Percentiles rank a stretch among this genome's conserved stretches.
phyloP scores from a whole-genome alignment of 2,113 vertebrate species.

The Petaurus breviceps region DNA sequence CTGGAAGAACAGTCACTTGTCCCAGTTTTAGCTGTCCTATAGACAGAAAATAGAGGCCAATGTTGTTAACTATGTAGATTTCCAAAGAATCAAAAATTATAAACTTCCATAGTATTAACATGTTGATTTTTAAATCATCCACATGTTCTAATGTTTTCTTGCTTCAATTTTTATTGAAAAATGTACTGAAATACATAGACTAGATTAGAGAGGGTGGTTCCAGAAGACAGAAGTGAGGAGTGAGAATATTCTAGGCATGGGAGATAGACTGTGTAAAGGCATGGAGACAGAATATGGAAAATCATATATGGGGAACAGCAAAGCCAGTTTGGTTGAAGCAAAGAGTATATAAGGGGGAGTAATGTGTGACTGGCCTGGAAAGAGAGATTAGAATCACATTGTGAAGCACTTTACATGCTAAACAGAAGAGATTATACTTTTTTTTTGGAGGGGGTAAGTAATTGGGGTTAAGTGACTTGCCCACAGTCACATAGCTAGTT shows the following conservation, averaged over 20 bases:
- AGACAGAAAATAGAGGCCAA: not conserved
- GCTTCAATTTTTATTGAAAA: not conserved
- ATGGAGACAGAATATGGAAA: not conserved
- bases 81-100: not conserved
- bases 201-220: not conserved
- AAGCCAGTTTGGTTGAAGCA: not conserved
- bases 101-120: not conserved
- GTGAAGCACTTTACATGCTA: not conserved
- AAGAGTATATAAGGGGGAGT: not conserved
- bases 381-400: not conserved
- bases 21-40: not conserved
- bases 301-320: not conserved
- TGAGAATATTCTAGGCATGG: not conserved
- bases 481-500: too few species aligned
- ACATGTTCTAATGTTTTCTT: not conserved
- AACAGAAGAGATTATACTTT: not conserved
- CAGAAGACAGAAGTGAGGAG: not conserved
- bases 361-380: not conserved
- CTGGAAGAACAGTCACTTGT: not conserved
- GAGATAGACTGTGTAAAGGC: not conserved
- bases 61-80: not conserved
- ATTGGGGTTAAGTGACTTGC: too few species aligned
- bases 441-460: not conserved
- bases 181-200: not conserved
- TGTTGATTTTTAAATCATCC: not conserved